Evolutionary conservation across 2,888 invertebrate genomes (phyloP), one percentile per base, ranked within the genome.

Genomic region (Pogonocherus hispidulus): DNA sequence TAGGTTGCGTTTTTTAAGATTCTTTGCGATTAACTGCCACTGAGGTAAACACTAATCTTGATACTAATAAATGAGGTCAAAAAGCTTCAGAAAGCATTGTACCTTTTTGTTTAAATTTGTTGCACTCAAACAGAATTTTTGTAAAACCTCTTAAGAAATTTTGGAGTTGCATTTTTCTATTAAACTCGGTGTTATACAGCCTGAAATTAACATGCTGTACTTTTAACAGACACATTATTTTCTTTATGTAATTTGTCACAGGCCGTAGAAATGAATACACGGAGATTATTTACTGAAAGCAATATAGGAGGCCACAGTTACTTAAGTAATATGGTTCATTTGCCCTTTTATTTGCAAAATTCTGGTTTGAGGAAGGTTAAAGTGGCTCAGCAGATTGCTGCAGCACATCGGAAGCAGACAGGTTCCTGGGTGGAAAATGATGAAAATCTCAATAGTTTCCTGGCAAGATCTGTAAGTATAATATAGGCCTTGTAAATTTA

Each of bases 321-420:
- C 83, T 87, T 98, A 55, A 91, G 96, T 72, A 99, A 99, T 84
- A 93, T 99, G 89, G 97, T 99, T 20, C 99, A 98, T 84, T 88
- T 99, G 80, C 99, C 99, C 0, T 99, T 99, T 87, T 99, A 97
- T 85, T 88, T 99, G 66, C 99, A 99, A 88, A 98, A 98, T 87
- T 97, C 98, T 0, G 98, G 97, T 8, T 86, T 99, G 69, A 90
- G 97, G 0, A 92, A 95, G 78, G 95, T 96, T 1, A 95, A 95
- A 84, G 89, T 92, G 4, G 96, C 96, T 0, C 95, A 95, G 85
- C 93, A 93, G 84, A 92, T 94, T 0, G 93, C 95, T 0, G 84
- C 89, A 2, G 84, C 88, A 71, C 88, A 89, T 62, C 86, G 87
- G 57, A 86, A 86, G 77, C 80, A 82, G 55, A 78, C 77, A 11